A percentile compares a stretch with the other conserved stretches of the same genome.
These are phyloP conservation scores for Choloepus didactylus DNA, from an alignment of 2,797 vertebrate species.

Conservation along the genomic window DNA sequence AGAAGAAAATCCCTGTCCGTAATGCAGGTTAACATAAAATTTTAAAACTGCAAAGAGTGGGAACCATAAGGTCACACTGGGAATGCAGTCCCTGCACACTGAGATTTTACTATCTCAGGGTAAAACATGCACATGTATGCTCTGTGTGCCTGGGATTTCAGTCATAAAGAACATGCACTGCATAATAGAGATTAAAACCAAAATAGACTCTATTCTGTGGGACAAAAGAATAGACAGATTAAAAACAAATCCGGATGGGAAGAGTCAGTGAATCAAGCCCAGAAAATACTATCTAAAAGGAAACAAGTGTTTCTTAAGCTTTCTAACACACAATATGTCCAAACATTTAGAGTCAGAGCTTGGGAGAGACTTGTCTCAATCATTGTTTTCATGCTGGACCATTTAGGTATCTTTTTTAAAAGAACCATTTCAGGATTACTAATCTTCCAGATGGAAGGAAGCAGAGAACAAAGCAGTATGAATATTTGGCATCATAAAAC, in stretches of 20 bases:
- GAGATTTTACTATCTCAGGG: neutral
- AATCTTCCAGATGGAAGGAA: slow-evolving; percentile 17
- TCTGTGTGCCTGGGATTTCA: neutral
- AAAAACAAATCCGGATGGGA: slow-evolving; percentile 22
- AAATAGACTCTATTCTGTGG: neutral
- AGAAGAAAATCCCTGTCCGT: neutral
- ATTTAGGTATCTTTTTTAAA: neutral
- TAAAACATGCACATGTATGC: neutral
- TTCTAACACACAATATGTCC: neutral
- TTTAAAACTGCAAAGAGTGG: neutral
- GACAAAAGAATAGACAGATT: neutral
- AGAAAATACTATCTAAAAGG: neutral
- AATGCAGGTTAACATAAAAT: slow-evolving; percentile 9
- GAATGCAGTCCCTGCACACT: neutral
- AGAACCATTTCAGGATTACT: neutral
- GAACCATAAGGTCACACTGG: neutral
- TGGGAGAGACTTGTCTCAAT: neutral
- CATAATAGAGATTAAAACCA: slow-evolving; percentile 12
- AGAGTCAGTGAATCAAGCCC: neutral
- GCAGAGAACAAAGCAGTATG: neutral
- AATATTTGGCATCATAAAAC: neutral
- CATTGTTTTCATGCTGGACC: neutral
- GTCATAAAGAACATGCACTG: neutral
- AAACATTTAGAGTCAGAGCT: neutral
- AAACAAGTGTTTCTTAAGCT: neutral